A percentile compares a stretch with the other conserved stretches of the same genome.
Conservation (phyloP, 2,113 vertebrate genomes). For the Myanophis thanlyinensis region DNA sequence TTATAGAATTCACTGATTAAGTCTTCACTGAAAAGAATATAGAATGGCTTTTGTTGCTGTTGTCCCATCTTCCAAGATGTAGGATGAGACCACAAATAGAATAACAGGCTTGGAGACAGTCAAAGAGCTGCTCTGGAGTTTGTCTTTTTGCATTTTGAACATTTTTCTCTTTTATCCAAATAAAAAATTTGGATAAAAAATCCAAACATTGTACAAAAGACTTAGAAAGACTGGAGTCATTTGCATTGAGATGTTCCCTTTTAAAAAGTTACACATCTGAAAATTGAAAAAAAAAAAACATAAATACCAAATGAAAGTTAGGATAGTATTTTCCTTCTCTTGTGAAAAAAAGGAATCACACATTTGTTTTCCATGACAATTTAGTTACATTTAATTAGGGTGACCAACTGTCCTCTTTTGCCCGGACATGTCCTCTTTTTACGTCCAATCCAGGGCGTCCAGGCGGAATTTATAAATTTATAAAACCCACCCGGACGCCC, state of each 20-base stretch:
- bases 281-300: background rate
- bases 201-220: background rate
- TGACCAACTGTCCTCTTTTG: too few species aligned
- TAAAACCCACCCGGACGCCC: too few species aligned
- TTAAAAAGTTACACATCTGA: background rate
- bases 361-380: constrained; percentile 8
- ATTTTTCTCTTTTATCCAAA: background rate
- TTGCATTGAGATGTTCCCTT: background rate
- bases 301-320: background rate
- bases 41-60: background rate
- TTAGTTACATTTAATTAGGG: constrained; percentile 12
- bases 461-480: too few species aligned
- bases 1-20: background rate
- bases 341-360: background rate
- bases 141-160: background rate
- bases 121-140: background rate
- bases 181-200: background rate
- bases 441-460: too few species aligned
- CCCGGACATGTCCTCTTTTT: too few species aligned
- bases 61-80: background rate
- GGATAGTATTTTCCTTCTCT: background rate
- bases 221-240: background rate
- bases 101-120: background rate
- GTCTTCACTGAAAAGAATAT: background rate
- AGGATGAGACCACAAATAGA: background rate